A percentile compares a stretch with the other conserved stretches of the same genome.
Conservation (phyloP, 2,113 vertebrate species). For the Columbina picui region DNA sequence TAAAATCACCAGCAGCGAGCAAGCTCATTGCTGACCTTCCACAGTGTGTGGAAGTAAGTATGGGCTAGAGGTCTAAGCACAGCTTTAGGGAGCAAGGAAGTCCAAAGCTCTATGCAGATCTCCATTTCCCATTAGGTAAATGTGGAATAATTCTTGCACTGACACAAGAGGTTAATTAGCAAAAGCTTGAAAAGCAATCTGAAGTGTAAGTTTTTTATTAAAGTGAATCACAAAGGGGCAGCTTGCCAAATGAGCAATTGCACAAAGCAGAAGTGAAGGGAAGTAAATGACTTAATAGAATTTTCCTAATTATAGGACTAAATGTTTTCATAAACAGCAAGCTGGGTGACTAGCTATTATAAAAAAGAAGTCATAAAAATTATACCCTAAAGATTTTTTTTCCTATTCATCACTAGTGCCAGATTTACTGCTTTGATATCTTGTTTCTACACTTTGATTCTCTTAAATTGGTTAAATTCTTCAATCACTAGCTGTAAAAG, state of each 20-base stretch:
- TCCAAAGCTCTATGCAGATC: not conserved
- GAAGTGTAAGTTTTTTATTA: constrained; percentile 11
- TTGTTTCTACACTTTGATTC: not conserved
- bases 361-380: constrained; percentile 8
- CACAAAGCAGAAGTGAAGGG: not conserved
- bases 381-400: not conserved
- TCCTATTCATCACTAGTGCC: not conserved
- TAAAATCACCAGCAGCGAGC: not conserved
- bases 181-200: constrained; percentile 5
- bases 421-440: not conserved
- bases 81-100: not conserved
- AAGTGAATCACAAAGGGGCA: constrained; percentile 36
- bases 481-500: not conserved
- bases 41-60: not conserved
- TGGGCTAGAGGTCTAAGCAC: not conserved
- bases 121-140: not conserved
- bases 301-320: constrained; percentile 29
- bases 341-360: not conserved
- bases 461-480: not conserved
- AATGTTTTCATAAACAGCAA: constrained; percentile 40
- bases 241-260: constrained; percentile 27
- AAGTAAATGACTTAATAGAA: constrained; percentile 40
- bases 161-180: constrained; percentile 30
- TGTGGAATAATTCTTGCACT: not conserved
- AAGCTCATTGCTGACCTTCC: not conserved